Evolutionary conservation across 2,888 invertebrate species (phyloP), one percentile per base, ranked within the genome.

Genomic region (Venusia cambrica): DNA sequence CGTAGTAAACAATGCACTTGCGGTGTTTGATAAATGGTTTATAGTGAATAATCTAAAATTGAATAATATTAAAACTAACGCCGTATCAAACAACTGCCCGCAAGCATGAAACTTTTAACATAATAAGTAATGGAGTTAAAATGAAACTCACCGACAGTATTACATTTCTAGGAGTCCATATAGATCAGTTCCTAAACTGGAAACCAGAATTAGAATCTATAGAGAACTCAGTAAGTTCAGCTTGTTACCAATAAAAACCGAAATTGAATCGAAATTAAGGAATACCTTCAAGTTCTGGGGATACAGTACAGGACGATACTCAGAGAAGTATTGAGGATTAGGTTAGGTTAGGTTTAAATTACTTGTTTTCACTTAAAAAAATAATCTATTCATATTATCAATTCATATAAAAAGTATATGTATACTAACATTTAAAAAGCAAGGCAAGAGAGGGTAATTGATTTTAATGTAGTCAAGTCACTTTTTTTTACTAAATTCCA

Each of bases 121-220:
- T 12, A 21, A 6, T 21, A 1, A 21, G 21, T n/a, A 26, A 10
- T 4, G 17, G 17, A n/a, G 17, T 8, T 3, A 10, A 26, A 10
- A 5, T 25, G 1, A 5, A 15, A 2, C 9, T 20, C 2, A 7
- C 9, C 3, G 4, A 21, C 1, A 6, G 21, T 10, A 16, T 30
- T 1, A 10, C 21, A 21, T 30, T 30, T 5, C 7, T 30, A 7
- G 21, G 16, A 6, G 22, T 30, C 0, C 30, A 22, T 2, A 30
- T 30, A 6, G 30, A 30, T 7, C 30, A 22, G n/a, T 21, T 10
- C 8, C 13, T 30, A 6, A 30, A 30, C 5, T 30, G 21, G 21
- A 30, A 30, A 11, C 4, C 15, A 4, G 30, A n/a, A n/a, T n/a
- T n/a, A n/a, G n/a, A 30, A 22, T 15, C 29, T 1, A 10, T 29